Evolutionary conservation across 2,888 invertebrate species (phyloP).

Genomic region (Phytoseiulus persimilis): DNA sequence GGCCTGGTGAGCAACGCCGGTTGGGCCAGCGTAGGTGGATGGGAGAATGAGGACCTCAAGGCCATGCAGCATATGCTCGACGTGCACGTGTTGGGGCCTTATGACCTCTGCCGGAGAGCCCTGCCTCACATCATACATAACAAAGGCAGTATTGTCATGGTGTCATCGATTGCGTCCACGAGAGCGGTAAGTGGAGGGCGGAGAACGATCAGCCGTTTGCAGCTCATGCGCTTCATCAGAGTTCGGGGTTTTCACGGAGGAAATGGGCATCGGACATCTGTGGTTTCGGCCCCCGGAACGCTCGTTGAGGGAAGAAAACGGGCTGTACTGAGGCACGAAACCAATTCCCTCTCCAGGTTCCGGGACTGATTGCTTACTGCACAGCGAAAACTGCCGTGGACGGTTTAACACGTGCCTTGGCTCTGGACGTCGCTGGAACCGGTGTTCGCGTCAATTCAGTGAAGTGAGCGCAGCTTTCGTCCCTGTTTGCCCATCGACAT

Average conservation of each 20-base stretch:
- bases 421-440: neutral
- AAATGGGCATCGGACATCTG: no score
- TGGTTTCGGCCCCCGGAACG: no score
- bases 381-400: neutral
- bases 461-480: neutral
- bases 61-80: conserved; percentile 12
- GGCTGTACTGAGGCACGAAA: no score
- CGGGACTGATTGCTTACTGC: neutral
- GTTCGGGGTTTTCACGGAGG: no score
- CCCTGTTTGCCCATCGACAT: neutral
- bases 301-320: no score
- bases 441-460: neutral
- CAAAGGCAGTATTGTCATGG: conserved; percentile 7
- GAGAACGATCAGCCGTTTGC: no score
- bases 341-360: neutral
- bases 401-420: neutral
- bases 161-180: neutral
- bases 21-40: neutral
- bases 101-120: neutral
- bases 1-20: conserved; percentile 6
- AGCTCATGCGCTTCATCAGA: no score
- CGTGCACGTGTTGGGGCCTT: conserved; percentile 6
- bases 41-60: neutral
- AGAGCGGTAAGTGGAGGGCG: neutral
- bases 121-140: neutral